Base-by-base conservation (phyloP, 2,797 vertebrate species). In the Dipus sagitta region DNA sequence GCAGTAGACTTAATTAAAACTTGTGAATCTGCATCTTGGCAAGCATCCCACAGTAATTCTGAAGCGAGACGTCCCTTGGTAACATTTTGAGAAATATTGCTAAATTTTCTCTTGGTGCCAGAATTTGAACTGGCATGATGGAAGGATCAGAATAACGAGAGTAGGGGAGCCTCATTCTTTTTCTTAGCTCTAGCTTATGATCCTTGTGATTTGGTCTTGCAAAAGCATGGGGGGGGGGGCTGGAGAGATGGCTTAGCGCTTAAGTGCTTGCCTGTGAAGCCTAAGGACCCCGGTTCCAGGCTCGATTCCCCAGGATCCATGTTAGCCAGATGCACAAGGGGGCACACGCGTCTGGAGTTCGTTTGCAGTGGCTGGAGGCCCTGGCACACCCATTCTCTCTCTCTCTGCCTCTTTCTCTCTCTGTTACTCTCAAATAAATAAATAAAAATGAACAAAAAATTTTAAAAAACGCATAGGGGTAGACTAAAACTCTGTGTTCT, bases 51-150 rank as follows among this genome's bases (percentile, higher is more conserved):
- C 38, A 88, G 28, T 87, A 54, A 90, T 85, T 74, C n/a, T 91
- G 30, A 76, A 85, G 20, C 65, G 84, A 58, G n/a, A 18, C 23
- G 92, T 65, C 26, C 32, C n/a, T 68, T 89, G 67, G 34, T 18
- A 79, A 24, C 5, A 78, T 82, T 93, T 92, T 95, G 34, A 78
- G 82, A 79, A 90, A 81, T 91, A 72, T 89, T 78, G 64, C 38
- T 83, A 58, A 92, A 34, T 32, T 67, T 32, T 82, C 60, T 85
- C 47, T 84, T 76, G 64, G 4, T 54, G 81, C 64, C 30, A 75
- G 34, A 10, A 77, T 83, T 68, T 21, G 11, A 84, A 77, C 34
- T 71, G 24, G 12, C 14, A 17, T 86, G 34, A 79, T 64, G 58
- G 32, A 89, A 76, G 28, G 24, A 64, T 87, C 65, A 76, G 75